A percentile compares a stretch with the other conserved stretches of the same genome.
phyloP scores from a whole-genome alignment of 1,140 invertebrate genomes.

The fruit fly (Drosophila melanogaster) region Release_6_plus_ISO1_MT NT_037436.4:396001-396500 shows the following conservation, averaged over 20 bases:
- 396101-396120: neutral
- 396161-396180: conserved; percentile 30
- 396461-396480: no score
- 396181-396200: conserved; percentile 73
- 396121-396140: conserved; percentile 68
- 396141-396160: conserved; percentile 63
- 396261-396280: conserved; percentile 10
- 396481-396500: no score
- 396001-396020: conserved; percentile 77
- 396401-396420: no score
- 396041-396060: conserved; percentile 47
- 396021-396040: conserved; percentile 83
- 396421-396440: no score
- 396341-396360: conserved; percentile 16
- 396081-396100: conserved; percentile 5
- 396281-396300: conserved; percentile 9
- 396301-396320: conserved; percentile 49
- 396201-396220: conserved; percentile 82
- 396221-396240: conserved; percentile 71
- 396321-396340: conserved; percentile 33
- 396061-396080: conserved; percentile 20
- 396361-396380: no score
- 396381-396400: no score
- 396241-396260: conserved; percentile 73
- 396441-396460: no score